Base-by-base conservation (phyloP, 2,797 vertebrate species). In the Ceyx erithaca region DNA sequence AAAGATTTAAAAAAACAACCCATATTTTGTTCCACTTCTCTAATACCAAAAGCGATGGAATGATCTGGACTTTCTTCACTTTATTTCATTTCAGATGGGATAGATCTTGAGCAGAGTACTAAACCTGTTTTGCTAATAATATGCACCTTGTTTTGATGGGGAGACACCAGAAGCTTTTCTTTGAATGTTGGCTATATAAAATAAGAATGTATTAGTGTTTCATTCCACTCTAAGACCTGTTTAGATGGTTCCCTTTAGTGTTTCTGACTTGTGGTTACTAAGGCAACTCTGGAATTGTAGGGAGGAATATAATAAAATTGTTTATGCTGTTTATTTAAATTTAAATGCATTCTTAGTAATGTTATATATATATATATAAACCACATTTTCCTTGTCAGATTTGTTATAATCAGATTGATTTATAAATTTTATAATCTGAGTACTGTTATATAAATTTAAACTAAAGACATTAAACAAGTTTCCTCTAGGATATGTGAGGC, bases 161-260 rank as follows among this genome's bases (percentile, higher is more conserved):
- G 35, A 35, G 26, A 28, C 14, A 30, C 6, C 7, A 0, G 0
- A 1, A 16, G 4, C 25, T 43, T 45, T 17, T 52, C 28, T 40
- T 25, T 25, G 43, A 23, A 35, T 4, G 6, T 0, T 59, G 35
- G 9, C 12, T 59, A 6, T 68, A 35, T 59, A 25, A 14, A 48
- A 35, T 86, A 73, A 88, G 90, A 86, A 66, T 66, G 6, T 68
- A 23, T 91, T 88, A 51, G 19, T 69, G 46, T 85, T 92, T 92
- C 41, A 73, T 87, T 85, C 46, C 14, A 46, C 49, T 78, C 49
- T 75, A 43, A 85, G 82, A 62, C 23, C 63, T 62, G 16, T 68
- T 62, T 59, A 79, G 77, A 12, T 90, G 23, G 7, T 26, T 92
- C 52, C 30, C 28, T 76, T 91, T 72, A 69, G 62, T 54, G 17